Evolutionary conservation across 92 coral and sea anemone species (phyloP), one percentile per base, ranked within the genome.

Genomic region (Ricordea florida): DNA sequence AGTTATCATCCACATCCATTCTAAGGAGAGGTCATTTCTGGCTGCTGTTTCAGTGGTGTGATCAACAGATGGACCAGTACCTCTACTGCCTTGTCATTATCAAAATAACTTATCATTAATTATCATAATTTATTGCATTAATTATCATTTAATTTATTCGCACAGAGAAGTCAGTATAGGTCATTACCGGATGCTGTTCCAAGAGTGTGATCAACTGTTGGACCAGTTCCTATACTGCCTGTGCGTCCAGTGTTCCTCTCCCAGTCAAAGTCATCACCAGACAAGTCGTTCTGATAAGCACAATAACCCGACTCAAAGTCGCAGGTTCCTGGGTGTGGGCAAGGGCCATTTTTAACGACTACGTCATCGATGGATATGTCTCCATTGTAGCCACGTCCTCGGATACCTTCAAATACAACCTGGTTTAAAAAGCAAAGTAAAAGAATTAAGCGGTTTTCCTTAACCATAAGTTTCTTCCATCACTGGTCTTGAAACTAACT

Each of bases 331-430:
- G 90, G 83, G 0, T 90, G 81, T 28, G 96, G 96, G 53, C 98
- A 93, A 0, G 85, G 89, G 37, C 81, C 87, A 61, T 87, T 66
- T 45, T 73, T 64, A 58, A 93, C 80, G 22, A 25, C 46, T 29
- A 83, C 45, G 29, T 93, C 98, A 51, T 93, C 98, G 13, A 93
- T 80, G 6, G 98, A 96, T 5, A 87, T 84, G 50, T 93, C 98
- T 13, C 98, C 98, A 14, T 74, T 45, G 28, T 46, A 72, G 43
- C 66, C 74, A 11, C 85, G 67, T 8, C 98, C 98, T 36, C 96
- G 87, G 24, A 93, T 86, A 3, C 96, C 98, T 68, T 93, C 98
- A 74, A 93, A 90, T 31, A 93, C 98, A 67, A 82, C 60, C 98
- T 93, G 33, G n/a, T n/a, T n/a, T n/a, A n/a, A n/a, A n/a, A n/a